A percentile compares a stretch with the other conserved stretches of the same genome.
Evolutionary conservation across 2,797 vertebrate species (phyloP).

Genomic region (Lycodopsis pacificus): DNA sequence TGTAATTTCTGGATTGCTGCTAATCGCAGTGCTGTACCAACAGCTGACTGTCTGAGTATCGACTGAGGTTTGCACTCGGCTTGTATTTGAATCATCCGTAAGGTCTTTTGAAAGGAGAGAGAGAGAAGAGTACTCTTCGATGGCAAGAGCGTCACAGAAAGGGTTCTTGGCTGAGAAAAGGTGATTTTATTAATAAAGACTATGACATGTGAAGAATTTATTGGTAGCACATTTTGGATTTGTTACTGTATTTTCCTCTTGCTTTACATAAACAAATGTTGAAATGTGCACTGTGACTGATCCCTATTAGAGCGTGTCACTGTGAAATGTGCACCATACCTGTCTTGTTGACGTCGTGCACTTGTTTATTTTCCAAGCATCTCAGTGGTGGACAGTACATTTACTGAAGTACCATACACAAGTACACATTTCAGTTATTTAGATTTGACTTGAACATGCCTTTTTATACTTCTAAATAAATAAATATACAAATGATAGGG

Average conservation of each 20-base stretch:
- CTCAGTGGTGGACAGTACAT: neutral
- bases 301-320: neutral
- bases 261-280: neutral
- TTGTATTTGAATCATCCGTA: conserved; percentile 35
- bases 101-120: conserved; percentile 29
- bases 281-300: neutral
- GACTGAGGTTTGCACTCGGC: conserved; percentile 30
- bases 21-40: conserved; percentile 10
- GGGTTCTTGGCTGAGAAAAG: conserved; percentile 24
- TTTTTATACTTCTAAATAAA: neutral
- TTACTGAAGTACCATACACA: neutral
- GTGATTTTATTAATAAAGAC: conserved; percentile 43
- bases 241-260: conserved; percentile 10
- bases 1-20: conserved; percentile 31
- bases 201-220: conserved; percentile 30
- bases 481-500: neutral
- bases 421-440: neutral
- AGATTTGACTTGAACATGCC: neutral
- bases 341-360: neutral
- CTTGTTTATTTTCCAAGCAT: neutral
- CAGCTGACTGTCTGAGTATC: conserved; percentile 39
- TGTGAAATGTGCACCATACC: neutral
- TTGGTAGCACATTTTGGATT: conserved; percentile 6
- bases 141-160: conserved; percentile 40
- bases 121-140: conserved; percentile 38